These are phyloP conservation scores for Amblyornis subalaris DNA, from an alignment of 2,113 vertebrate genomes.

Conservation along the genomic window DNA sequence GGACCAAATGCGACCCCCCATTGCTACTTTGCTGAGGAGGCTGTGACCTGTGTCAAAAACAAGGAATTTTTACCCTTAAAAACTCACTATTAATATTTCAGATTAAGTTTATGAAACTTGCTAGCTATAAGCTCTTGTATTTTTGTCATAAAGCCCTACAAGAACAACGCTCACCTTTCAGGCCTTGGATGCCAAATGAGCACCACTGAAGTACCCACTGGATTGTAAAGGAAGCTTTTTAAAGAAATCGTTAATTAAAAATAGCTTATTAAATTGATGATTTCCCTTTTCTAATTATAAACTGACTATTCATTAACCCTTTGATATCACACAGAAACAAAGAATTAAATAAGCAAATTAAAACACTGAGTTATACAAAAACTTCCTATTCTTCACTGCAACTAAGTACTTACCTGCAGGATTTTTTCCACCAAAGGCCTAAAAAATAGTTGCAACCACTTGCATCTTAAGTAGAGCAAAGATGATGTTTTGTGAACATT, in stretches of 20 bases:
- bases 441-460: not conserved
- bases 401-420: not conserved
- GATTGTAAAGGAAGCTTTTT: not conserved
- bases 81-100: not conserved
- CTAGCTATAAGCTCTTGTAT: not conserved
- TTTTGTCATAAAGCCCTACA: not conserved
- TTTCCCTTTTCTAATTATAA: not conserved
- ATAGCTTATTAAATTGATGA: not conserved
- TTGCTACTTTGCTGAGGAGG: fast-evolving
- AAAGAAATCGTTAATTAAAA: not conserved
- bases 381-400: not conserved
- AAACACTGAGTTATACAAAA: not conserved
- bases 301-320: not conserved
- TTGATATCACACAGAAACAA: not conserved
- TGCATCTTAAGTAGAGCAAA: not conserved
- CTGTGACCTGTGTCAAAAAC: not conserved
- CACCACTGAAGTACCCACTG: not conserved
- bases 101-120: not conserved
- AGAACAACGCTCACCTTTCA: not conserved
- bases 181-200: not conserved
- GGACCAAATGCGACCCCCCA: fast-evolving
- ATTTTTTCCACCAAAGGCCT: not conserved
- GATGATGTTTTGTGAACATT: not conserved
- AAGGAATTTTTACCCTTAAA: not conserved
- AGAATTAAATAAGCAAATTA: not conserved